phyloP scores from a whole-genome alignment of 2,888 invertebrate species.

The Steinernema hermaphroditum region DNA sequence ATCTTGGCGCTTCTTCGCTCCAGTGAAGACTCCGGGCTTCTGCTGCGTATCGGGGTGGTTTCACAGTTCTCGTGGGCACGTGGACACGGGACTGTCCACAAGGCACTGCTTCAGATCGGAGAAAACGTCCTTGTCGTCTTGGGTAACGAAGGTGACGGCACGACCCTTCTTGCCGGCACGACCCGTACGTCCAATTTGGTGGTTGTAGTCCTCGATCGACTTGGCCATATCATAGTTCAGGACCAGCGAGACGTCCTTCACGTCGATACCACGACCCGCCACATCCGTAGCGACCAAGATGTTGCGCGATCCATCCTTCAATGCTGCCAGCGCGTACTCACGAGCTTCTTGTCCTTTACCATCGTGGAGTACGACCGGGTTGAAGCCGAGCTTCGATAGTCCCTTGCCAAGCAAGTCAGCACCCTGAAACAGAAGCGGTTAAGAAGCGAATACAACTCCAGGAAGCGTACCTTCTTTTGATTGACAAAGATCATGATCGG shows the following conservation, averaged over 20 bases:
- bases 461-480: constrained; percentile 80
- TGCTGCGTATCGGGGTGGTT: constrained; percentile 98
- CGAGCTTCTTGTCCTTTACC: constrained; percentile 90
- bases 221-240: constrained; percentile 99
- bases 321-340: constrained; percentile 97
- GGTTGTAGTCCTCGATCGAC: constrained; percentile 81
- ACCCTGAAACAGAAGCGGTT: constrained; percentile 70
- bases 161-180: constrained; percentile 96
- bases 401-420: constrained; percentile 96
- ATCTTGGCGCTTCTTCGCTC: constrained; percentile 74
- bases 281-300: constrained; percentile 99
- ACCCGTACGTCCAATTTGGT: constrained; percentile 96
- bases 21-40: constrained; percentile 88
- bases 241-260: constrained; percentile 97
- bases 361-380: constrained; percentile 95
- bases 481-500: constrained; percentile 99
- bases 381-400: constrained; percentile 93
- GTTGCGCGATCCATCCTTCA: constrained; percentile 92
- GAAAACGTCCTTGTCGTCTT: constrained; percentile 92
- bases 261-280: constrained; percentile 99
- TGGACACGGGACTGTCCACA: constrained; percentile 59
- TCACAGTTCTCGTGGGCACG: constrained; percentile 76
- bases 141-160: constrained; percentile 93
- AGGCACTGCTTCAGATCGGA: constrained; percentile 88
- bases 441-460: not conserved